Percentiles rank a stretch among this genome's conserved stretches.
These are phyloP conservation scores for Ornithorhynchus anatinus DNA, from an alignment of 2,113 vertebrate species.

Conservation along the genomic window DNA sequence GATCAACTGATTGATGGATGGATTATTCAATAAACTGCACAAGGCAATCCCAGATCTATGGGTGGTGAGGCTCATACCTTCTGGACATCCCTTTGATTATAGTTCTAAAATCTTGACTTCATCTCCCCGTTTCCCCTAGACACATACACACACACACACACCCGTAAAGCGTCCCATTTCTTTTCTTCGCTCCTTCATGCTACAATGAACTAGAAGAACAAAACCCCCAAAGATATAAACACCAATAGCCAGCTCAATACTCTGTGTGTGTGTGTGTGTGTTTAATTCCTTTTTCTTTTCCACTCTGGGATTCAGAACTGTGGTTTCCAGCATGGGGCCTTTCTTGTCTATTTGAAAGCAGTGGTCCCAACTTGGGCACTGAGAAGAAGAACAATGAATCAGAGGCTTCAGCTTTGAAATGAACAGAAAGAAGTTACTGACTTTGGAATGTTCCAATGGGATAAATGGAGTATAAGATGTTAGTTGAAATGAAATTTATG, in stretches of 20 bases:
- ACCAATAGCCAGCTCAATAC: background rate
- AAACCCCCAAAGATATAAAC: background rate
- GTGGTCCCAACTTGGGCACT: conserved; percentile 25
- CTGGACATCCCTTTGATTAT: rapidly evolving
- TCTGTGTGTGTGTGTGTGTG: background rate
- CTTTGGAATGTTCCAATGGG: background rate
- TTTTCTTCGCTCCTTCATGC: conserved; percentile 7
- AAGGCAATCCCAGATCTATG: background rate
- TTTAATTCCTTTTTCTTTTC: background rate
- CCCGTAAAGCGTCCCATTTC: background rate
- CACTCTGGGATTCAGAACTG: rapidly evolving
- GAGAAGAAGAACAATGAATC: conserved; percentile 8
- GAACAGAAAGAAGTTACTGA: background rate
- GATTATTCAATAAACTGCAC: conserved; percentile 47
- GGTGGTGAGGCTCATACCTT: background rate
- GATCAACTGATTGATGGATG: conserved; percentile 15
- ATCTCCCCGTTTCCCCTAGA: background rate
- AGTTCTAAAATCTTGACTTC: background rate
- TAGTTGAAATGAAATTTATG: conserved; percentile 25
- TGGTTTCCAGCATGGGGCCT: conserved; percentile 18
- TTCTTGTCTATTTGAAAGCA: conserved; percentile 29
- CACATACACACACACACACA: no score
- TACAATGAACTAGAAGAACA: conserved; percentile 33
- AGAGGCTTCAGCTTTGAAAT: background rate
- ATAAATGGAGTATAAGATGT: conserved; percentile 17